phyloP scores from a whole-genome alignment of 1,140 invertebrate genomes.

The Bombus impatiens region DNA sequence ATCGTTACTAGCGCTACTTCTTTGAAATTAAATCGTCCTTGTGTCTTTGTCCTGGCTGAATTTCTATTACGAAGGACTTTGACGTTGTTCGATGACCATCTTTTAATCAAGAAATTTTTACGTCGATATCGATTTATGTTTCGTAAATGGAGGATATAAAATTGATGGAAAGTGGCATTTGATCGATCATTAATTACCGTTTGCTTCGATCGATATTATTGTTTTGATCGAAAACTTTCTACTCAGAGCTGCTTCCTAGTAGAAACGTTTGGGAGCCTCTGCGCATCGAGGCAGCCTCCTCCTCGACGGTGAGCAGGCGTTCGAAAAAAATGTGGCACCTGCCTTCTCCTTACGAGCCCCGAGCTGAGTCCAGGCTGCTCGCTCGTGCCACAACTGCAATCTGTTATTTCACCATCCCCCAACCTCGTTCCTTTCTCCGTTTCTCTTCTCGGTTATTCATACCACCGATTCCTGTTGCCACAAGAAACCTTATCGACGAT shows the following conservation, averaged over 20 bases:
- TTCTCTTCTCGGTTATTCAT: conserved; percentile 59
- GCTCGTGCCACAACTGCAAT: conserved; percentile 80
- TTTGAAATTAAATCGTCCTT: not conserved
- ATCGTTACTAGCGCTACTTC: no score
- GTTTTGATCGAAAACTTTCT: conserved; percentile 16
- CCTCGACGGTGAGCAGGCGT: conserved; percentile 57
- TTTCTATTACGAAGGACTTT: not conserved
- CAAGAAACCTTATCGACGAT: conserved; percentile 54
- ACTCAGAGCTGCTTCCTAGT: not conserved
- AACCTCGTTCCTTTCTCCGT: conserved; percentile 45
- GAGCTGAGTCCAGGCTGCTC: conserved; percentile 67
- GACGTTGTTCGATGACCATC: not conserved
- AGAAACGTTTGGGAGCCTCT: conserved; percentile 72
- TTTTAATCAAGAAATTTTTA: not conserved
- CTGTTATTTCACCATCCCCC: conserved; percentile 74
- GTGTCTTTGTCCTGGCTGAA: not conserved
- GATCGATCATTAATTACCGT: not conserved
- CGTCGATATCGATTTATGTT: not conserved
- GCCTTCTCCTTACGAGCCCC: conserved; percentile 72
- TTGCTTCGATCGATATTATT: not conserved
- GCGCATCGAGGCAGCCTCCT: conserved; percentile 59
- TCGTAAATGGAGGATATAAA: not conserved
- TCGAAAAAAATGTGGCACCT: conserved; percentile 79
- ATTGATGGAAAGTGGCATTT: not conserved
- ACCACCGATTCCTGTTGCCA: conserved; percentile 22